phyloP scores from a whole-genome alignment of 2,797 vertebrate species.

The Trichosurus vulpecula region DNA sequence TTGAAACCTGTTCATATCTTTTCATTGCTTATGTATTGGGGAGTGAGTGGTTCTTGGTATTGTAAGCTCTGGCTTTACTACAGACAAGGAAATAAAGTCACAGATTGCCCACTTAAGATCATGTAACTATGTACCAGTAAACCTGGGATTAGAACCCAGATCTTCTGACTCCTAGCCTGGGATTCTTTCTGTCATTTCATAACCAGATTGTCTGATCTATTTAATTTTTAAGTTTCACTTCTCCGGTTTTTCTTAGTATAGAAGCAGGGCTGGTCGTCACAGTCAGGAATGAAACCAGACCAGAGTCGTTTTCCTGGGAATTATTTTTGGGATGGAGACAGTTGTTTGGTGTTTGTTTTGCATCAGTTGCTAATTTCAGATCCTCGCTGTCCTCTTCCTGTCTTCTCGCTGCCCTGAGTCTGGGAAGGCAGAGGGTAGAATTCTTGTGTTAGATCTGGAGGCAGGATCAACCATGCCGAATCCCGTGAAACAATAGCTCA shows the following conservation, averaged over 20 bases:
- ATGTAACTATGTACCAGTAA: accelerated
- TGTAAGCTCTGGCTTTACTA: neutral
- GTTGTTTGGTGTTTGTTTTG: neutral
- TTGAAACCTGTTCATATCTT: neutral
- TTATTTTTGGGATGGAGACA: neutral
- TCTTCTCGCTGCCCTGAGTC: neutral
- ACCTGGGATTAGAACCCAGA: neutral
- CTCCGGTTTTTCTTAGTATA: neutral
- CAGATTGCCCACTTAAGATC: neutral
- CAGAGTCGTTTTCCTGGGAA: neutral
- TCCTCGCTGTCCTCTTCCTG: neutral
- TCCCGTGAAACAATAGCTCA: neutral
- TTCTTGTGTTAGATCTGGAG: neutral
- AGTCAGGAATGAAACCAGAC: neutral
- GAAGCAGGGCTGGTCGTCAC: neutral
- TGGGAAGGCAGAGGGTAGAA: neutral
- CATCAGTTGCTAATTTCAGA: neutral
- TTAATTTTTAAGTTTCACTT: neutral
- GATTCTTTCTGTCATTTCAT: neutral
- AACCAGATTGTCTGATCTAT: neutral
- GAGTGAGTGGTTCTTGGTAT: neutral
- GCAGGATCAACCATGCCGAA: neutral
- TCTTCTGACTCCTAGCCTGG: neutral
- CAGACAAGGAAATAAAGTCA: neutral
- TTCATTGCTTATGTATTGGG: neutral